Percentiles rank a stretch among this genome's conserved stretches.
These are phyloP conservation scores for Montipora sp. DNA, from an alignment of 64 coral and sea anemone species.

Conservation along the genomic window DNA sequence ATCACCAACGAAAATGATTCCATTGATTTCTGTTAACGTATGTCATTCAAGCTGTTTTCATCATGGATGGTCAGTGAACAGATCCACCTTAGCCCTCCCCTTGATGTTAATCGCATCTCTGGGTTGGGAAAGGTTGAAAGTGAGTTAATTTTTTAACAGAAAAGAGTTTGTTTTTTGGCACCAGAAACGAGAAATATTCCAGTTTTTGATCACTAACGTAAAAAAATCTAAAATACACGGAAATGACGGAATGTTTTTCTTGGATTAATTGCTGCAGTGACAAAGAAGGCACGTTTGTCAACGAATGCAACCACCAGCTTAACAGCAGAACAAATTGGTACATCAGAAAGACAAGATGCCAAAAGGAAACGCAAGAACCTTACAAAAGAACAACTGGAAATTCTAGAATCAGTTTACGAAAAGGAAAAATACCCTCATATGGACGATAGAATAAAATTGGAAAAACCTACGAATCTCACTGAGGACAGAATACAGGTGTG, in stretches of 20 bases:
- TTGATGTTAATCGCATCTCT: too few species aligned
- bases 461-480: constrained; percentile 26
- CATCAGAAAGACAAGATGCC: constrained; percentile 40
- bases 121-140: too few species aligned
- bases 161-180: too few species aligned
- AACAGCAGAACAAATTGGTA: neutral
- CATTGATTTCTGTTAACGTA: too few species aligned
- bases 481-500: constrained; percentile 70
- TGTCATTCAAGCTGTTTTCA: too few species aligned
- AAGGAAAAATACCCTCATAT: constrained; percentile 62
- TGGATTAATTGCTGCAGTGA: neutral
- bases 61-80: too few species aligned
- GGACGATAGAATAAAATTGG: constrained; percentile 51
- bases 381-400: constrained; percentile 66
- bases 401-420: constrained; percentile 61
- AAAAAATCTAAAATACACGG: too few species aligned
- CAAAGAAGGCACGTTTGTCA: constrained; percentile 30
- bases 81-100: too few species aligned
- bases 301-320: neutral
- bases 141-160: too few species aligned
- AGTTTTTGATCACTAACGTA: too few species aligned
- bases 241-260: neutral
- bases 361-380: constrained; percentile 66
- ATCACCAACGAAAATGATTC: too few species aligned
- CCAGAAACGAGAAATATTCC: too few species aligned